Evolutionary conservation across 2,888 invertebrate species (phyloP), one percentile per base, ranked within the genome.

Genomic region (Corbicula japonica): DNA sequence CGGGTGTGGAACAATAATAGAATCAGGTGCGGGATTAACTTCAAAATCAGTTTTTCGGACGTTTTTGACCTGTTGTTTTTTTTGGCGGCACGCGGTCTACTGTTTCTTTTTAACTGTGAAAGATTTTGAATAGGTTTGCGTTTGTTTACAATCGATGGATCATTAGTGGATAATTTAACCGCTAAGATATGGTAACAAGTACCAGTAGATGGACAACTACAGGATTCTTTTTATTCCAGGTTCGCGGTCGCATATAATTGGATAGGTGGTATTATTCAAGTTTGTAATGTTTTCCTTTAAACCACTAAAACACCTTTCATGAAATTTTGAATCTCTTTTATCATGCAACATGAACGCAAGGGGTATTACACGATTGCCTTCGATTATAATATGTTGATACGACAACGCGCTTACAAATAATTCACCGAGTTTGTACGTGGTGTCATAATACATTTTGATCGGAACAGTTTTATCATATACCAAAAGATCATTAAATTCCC

Each of bases 261-360:
- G 60, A 30, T 8, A 50, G 10, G 35, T 48, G 1, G 74, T 66
- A 52, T 35, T 74, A 0, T 4, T 12, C 1, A 74, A 18, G 38
- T 66, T 74, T 50, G 74, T 60, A 21, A 60, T 21, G 41, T 68
- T 41, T 32, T 66, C 41, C 15, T 66, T 58, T 21, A 66, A 2
- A 2, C 66, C 74, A 38, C 34, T n/a, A 28, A 74, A 74, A 30
- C 66, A 66, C 41, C 74, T 35, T 50, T 74, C 66, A 28, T 74
- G 74, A 21, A 74, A 74, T 60, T 74, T 74, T 28, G 48, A 0
- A 30, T 74, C 74, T 1, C 60, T 35, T 32, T 30, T 66, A 5
- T 66, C 66, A 23, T 66, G 74, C 41, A 74, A 34, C 66, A 74
- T 60, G 28, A 74, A 74, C 1, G 74, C 74, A 0, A 74, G 6